Base-by-base conservation (phyloP, 2,113 vertebrate genomes). In the Eublepharis macularius region DNA sequence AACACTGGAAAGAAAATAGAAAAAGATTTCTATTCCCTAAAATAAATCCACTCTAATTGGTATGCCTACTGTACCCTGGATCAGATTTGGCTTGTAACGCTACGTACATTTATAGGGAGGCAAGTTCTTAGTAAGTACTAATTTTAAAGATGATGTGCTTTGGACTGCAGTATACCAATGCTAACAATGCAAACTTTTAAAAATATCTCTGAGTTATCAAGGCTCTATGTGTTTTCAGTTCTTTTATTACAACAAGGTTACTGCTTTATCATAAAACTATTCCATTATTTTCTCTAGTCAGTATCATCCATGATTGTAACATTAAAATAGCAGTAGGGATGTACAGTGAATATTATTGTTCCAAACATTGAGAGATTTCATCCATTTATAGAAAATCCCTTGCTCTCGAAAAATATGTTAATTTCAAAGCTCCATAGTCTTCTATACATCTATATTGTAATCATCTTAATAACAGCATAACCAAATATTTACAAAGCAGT, bases 21-120 rank as follows among this genome's bases (percentile, higher is more conserved):
- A 75, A 49, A 21, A 4, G 17, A 49, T n/a, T 57, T 12, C 49
- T 57, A 6, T 19, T 57, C 21, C 54, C 54, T 57, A 17, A 57
- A 57, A 84, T 77, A 78, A 84, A 94, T 86, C 63, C n/a, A 57
- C n/a, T 66, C 51, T 29, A 70, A 70, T 70, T 49, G 47, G 17
- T 49, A 66, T 76, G 36, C 6, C 19, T 17, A 26, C 14, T 45
- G 4, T 26, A 13, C 1, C 1, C 9, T 4, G 24, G 34, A 47
- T 8, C 43, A 45, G 43, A 34, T 39, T 43, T 41, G n/a, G 32
- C 11, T 63, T 43, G 36, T 16, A 63, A 47, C 29, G 36, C 17
- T 26, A 45, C 43, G n/a, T 12, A 41, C 51, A 82, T 13, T 45
- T 41, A 39, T 54, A 83, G 5, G 12, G 43, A 83, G 75, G 19